Base-by-base conservation (phyloP, 2,888 invertebrate genomes). In the Camptogramma bilineatum region DNA sequence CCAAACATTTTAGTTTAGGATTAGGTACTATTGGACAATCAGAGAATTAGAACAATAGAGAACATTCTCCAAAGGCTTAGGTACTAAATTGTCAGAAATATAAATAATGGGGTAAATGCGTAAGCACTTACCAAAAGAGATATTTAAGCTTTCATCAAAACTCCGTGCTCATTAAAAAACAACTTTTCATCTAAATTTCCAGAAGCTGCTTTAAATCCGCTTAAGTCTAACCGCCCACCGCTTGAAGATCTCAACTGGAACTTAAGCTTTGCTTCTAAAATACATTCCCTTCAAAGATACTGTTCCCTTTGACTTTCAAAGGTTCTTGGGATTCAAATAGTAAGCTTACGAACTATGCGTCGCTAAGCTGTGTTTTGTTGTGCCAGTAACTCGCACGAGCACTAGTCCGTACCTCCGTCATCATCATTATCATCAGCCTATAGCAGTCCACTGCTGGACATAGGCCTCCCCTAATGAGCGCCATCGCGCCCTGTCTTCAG, bases 21-120 rank as follows among this genome's bases (percentile, higher is more conserved):
- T n/a, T n/a, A n/a, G n/a, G n/a, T n/a, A n/a, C n/a, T n/a, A n/a
- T n/a, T n/a, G n/a, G n/a, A n/a, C n/a, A n/a, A n/a, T n/a, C n/a
- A n/a, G n/a, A 28, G 7, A 4, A 28, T 28, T 4, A 4, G 21
- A 21, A 28, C 7, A 28, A 28, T 28, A 3, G 7, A 3, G 7
- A 28, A 28, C 4, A 28, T 7, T 28, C 28, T n/a, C n/a, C n/a
- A n/a, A 28, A 28, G 7, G 28, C 28, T 5, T 28, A n/a, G n/a
- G n/a, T 28, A 8, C 28, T 28, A 5, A 4, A 8, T 28, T 28
- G 28, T 28, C 28, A 28, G 28, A 28, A 28, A 28, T 28, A 5
- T 28, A 28, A 28, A 28, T 28, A 28, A 28, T 39, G 34, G 34
- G 34, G 13, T 39, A 39, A 31, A 89, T 10, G 13, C 9, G 28